Percentiles rank a stretch among this genome's conserved stretches.
Conservation (phyloP, 2,888 invertebrate species). For the Meandrusa payeni region DNA sequence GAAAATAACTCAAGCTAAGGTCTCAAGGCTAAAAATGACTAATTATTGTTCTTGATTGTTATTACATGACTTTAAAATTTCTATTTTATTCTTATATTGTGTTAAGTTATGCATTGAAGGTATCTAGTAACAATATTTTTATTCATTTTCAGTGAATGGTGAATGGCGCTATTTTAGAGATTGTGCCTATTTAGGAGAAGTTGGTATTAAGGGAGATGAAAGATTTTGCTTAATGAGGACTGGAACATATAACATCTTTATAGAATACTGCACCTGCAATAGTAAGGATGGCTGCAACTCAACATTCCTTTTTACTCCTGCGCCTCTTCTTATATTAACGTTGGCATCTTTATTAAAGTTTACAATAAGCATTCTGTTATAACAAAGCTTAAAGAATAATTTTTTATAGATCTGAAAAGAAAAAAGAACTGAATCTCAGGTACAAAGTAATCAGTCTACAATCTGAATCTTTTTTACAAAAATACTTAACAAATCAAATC, state of each 20-base stretch:
- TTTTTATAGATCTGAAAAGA: too few relatives aligned
- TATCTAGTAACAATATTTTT: too few relatives aligned
- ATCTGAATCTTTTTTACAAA: too few relatives aligned
- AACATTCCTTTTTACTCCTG: constrained; percentile 64
- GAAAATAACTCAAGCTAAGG: too few relatives aligned
- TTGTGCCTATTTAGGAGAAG: constrained; percentile 95
- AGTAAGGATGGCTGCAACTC: constrained; percentile 95
- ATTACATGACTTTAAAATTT: too few relatives aligned
- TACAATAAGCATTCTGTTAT: constrained; percentile 9
- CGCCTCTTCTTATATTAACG: constrained; percentile 40
- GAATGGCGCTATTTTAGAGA: constrained; percentile 93
- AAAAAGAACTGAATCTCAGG: too few relatives aligned
- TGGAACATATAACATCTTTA: constrained; percentile 95
- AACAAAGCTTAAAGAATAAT: background rate
- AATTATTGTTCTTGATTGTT: too few relatives aligned
- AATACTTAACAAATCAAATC: too few relatives aligned
- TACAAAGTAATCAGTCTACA: too few relatives aligned
- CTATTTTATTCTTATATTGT: too few relatives aligned
- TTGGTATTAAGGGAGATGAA: constrained; percentile 94
- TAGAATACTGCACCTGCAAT: constrained; percentile 96
- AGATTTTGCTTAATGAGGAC: constrained; percentile 94
- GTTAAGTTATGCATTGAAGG: too few relatives aligned
- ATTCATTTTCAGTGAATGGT: constrained; percentile 90
- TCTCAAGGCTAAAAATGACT: too few relatives aligned
- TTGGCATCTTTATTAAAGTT: constrained; percentile 15